Evolutionary conservation across 1,140 invertebrate genomes (phyloP), one percentile per base, ranked within the genome.

Genomic region (Polyergus mexicanus): DNA sequence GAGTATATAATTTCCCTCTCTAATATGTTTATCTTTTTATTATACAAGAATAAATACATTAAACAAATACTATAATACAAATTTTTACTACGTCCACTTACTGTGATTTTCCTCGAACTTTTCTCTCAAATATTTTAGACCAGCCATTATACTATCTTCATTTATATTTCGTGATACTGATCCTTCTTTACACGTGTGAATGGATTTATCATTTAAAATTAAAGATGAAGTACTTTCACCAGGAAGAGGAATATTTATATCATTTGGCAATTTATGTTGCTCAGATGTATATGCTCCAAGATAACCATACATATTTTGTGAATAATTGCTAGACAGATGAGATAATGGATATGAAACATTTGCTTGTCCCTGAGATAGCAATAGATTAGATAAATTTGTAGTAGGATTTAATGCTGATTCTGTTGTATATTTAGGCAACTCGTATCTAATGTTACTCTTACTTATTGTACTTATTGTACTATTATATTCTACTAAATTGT

Each of bases 131-230:
- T 96, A 97, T 89, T 95, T 96, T 5, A 97, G 93, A 13, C 97
- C 97, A 77, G 96, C 97, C 76, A 95, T 96, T 91, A 97, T 97
- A 3, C 96, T 96, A 62, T 96, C 96, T 88, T 95, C 96, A 25
- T 94, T 89, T 41, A 93, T 90, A 44, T n/a, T 77, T 54, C 13
- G 54, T 47, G 54, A 1, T 2, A 47, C 35, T 13, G 25, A 8
- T 47, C 60, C 54, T 60, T 72, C 38, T 2, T 47, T 25, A 0
- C 16, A 35, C 2, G 32, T 32, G 1, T 47, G n/a, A 47, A 4
- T 25, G 0, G 7, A 8, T 16, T 41, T 60, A 6, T 72, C 25
- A 54, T 3, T 72, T 25, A 38, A 51, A 76, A n/a, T 2, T 19
- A 19, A 44, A 44, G 22, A 7, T 58, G 19, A 60, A 74, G 16